These are phyloP conservation scores for Drosophila persimilis DNA, from an alignment of 1,140 invertebrate species.

Conservation along the genomic window DNA sequence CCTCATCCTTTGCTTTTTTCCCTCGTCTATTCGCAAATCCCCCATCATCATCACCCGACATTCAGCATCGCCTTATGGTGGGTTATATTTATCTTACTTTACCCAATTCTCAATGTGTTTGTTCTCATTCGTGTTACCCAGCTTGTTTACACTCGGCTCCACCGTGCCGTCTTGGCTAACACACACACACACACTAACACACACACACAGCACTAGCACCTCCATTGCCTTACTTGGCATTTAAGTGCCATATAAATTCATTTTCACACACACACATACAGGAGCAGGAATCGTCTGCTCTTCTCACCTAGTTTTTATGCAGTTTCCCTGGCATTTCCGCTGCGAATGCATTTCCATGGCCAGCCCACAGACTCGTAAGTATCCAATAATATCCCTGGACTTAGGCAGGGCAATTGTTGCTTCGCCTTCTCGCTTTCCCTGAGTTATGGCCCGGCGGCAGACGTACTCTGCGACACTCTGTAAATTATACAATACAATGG, in stretches of 20 bases:
- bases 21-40: neutral
- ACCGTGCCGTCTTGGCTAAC: slow-evolving; percentile 2
- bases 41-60: neutral
- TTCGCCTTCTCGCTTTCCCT: slow-evolving; percentile 7
- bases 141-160: slow-evolving; percentile 43
- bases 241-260: slow-evolving; percentile 63
- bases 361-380: slow-evolving; percentile 33
- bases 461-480: slow-evolving; percentile 70
- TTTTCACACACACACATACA: slow-evolving; percentile 19
- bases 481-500: slow-evolving; percentile 61
- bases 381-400: slow-evolving; percentile 51
- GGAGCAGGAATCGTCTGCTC: slow-evolving; percentile 10
- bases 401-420: slow-evolving; percentile 59
- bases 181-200: slow-evolving; percentile 5
- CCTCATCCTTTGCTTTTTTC: no score
- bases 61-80: slow-evolving; percentile 25
- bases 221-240: slow-evolving; percentile 35
- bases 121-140: slow-evolving; percentile 32
- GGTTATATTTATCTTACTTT: slow-evolving; percentile 44
- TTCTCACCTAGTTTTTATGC: slow-evolving; percentile 69
- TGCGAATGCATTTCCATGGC: slow-evolving; percentile 37
- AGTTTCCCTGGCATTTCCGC: slow-evolving; percentile 38
- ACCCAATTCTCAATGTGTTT: slow-evolving; percentile 47
- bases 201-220: neutral
- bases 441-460: slow-evolving; percentile 48